Evolutionary conservation across 2,113 vertebrate species (phyloP).

Genomic region (Carassius gibelio): DNA sequence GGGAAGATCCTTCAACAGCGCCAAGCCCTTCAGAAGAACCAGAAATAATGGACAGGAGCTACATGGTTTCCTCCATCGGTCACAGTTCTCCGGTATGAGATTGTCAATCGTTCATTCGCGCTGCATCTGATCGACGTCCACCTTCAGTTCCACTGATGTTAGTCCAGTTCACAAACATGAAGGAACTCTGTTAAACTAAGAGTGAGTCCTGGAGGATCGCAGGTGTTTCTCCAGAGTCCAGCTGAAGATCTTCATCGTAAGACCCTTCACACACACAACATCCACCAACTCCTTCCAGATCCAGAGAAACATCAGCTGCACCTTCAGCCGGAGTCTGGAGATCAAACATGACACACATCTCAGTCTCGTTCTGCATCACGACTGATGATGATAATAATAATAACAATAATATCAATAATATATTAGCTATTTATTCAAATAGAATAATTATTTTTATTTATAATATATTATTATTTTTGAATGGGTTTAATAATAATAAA

Average conservation of each 20-base stretch:
- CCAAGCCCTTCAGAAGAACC: not conserved
- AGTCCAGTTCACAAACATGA: not conserved
- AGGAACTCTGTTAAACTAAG: not conserved
- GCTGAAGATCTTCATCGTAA: constrained; percentile 64
- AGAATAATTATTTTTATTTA: no score
- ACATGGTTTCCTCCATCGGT: not conserved
- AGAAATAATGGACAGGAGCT: not conserved
- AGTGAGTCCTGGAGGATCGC: constrained; percentile 49
- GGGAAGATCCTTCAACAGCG: not conserved
- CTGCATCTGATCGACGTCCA: no score
- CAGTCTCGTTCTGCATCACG: no score
- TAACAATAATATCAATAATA: no score
- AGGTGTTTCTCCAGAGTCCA: constrained; percentile 67
- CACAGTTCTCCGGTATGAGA: constrained; percentile 46
- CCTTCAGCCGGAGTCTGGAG: constrained; percentile 66
- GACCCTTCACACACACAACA: constrained; percentile 69
- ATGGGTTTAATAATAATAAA: no score
- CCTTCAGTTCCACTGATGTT: no score
- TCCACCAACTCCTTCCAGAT: constrained; percentile 44
- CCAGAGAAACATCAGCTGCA: constrained; percentile 65
- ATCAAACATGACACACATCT: not conserved
- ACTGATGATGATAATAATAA: no score
- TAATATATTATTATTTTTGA: no score
- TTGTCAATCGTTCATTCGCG: not conserved
- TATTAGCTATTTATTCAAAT: no score